Evolutionary conservation across 2,888 invertebrate species (phyloP).

Genomic region (Carcina quercana): DNA sequence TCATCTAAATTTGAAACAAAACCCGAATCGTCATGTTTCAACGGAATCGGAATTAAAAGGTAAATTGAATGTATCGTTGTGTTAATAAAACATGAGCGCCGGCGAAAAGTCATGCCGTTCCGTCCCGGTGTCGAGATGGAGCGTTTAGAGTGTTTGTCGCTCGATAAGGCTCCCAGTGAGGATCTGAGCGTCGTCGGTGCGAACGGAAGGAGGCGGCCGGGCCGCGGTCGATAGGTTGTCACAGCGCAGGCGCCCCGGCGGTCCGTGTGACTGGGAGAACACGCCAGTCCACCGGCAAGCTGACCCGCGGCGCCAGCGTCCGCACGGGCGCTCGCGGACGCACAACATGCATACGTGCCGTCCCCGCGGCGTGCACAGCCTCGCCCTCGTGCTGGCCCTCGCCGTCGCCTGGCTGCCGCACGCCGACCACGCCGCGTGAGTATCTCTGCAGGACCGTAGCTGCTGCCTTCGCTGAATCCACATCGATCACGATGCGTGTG

Average conservation of each 20-base stretch:
- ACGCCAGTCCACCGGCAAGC: slow-evolving; percentile 56
- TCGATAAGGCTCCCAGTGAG: slow-evolving; percentile 45
- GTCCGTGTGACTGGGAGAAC: slow-evolving; percentile 30
- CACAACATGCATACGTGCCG: slow-evolving; percentile 52
- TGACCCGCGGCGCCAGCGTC: slow-evolving; percentile 49
- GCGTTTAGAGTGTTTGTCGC: slow-evolving; percentile 42
- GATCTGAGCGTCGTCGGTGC: slow-evolving; percentile 36
- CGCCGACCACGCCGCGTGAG: slow-evolving; percentile 58
- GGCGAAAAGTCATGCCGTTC: slow-evolving; percentile 25
- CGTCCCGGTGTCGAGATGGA: slow-evolving; percentile 33
- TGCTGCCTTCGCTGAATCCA: slow-evolving; percentile 6
- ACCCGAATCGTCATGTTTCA: no score
- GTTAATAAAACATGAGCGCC: slow-evolving; percentile 35
- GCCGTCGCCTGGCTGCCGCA: slow-evolving; percentile 53
- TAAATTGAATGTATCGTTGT: slow-evolving; percentile 21
- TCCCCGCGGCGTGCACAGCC: slow-evolving; percentile 53
- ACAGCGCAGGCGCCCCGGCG: slow-evolving; percentile 51
- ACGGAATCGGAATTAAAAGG: slow-evolving; percentile 7
- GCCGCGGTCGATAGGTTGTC: slow-evolving; percentile 50
- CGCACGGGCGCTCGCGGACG: slow-evolving; percentile 32
- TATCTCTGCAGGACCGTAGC: slow-evolving; percentile 21
- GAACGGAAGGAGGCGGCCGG: slow-evolving; percentile 39
- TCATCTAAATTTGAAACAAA: no score
- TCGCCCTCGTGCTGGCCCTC: slow-evolving; percentile 52
- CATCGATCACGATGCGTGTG: slow-evolving; percentile 19